phyloP scores from a whole-genome alignment of 2,113 vertebrate species.

The Platanista minor region DNA sequence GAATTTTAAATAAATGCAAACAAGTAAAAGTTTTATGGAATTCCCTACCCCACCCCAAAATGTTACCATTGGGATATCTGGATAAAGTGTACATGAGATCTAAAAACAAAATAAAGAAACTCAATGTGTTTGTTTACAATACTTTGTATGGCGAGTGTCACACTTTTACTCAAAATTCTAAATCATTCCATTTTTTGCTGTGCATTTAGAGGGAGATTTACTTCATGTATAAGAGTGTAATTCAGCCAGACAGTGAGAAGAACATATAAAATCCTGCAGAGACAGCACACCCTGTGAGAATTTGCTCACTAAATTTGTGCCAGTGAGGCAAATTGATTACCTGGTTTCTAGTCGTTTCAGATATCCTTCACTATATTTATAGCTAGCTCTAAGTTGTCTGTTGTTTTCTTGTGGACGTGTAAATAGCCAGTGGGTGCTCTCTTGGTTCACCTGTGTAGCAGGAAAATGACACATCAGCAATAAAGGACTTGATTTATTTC shows the following conservation, averaged over 20 bases:
- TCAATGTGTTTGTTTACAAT: neutral
- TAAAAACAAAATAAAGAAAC: neutral
- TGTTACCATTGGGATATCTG: neutral
- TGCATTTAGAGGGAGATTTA: conserved; percentile 43
- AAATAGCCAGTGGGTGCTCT: conserved; percentile 2
- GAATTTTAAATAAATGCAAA: neutral
- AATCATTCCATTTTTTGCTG: conserved; percentile 28
- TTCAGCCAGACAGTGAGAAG: conserved; percentile 22
- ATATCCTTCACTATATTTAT: conserved; percentile 51
- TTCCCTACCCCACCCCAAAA: neutral
- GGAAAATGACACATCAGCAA: conserved; percentile 41
- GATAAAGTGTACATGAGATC: neutral
- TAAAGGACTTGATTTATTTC: conserved; percentile 43
- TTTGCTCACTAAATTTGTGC: conserved; percentile 57
- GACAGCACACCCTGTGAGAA: neutral
- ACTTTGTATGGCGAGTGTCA: neutral
- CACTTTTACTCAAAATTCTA: conserved; percentile 1
- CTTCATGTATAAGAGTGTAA: conserved; percentile 17
- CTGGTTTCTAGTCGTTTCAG: neutral
- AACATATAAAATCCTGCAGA: conserved; percentile 50
- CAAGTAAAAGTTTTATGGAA: neutral
- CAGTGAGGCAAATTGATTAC: conserved; percentile 39
- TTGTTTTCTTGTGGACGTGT: conserved; percentile 41
- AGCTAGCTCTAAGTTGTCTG: conserved; percentile 17
- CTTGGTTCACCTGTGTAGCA: conserved; percentile 7